phyloP scores from a whole-genome alignment of 2,113 vertebrate genomes.

The Salvelinus namaycush region DNA sequence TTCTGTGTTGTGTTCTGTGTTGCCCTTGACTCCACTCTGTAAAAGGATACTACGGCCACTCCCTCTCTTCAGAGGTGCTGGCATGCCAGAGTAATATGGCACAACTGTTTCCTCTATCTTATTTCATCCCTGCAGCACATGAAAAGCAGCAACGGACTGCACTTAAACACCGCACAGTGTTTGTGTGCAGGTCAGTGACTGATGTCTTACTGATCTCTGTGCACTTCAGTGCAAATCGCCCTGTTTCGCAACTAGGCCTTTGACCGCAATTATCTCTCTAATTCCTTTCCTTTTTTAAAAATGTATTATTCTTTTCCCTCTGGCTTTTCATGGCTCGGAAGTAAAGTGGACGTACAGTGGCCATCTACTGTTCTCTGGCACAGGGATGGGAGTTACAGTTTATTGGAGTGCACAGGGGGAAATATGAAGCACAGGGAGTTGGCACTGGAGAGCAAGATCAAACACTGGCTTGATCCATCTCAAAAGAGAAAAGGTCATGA shows the following conservation, averaged over 20 bases:
- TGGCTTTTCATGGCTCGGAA: not conserved
- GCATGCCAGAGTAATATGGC: constrained; percentile 33
- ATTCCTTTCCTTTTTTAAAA: not conserved
- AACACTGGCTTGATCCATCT: not conserved
- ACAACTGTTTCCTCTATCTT: not conserved
- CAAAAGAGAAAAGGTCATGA: not conserved
- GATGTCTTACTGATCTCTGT: constrained; percentile 20
- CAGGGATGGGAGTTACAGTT: no score
- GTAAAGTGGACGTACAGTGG: not conserved
- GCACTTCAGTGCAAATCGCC: constrained; percentile 8
- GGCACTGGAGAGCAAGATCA: not conserved
- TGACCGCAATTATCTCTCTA: not conserved
- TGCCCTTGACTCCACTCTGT: not conserved
- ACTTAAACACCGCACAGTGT: constrained; percentile 13
- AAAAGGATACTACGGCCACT: not conserved
- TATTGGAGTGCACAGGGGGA: no score
- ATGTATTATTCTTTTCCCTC: not conserved
- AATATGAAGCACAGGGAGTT: no score
- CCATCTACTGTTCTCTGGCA: no score
- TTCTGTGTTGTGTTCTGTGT: no score
- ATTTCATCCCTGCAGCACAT: constrained; percentile 29
- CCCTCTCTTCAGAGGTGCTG: constrained; percentile 15
- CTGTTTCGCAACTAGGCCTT: constrained; percentile 38
- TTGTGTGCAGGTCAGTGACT: constrained; percentile 3
- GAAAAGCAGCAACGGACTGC: not conserved